Conservation (phyloP, 2,797 vertebrate species). For the Chrosomus eos region DNA sequence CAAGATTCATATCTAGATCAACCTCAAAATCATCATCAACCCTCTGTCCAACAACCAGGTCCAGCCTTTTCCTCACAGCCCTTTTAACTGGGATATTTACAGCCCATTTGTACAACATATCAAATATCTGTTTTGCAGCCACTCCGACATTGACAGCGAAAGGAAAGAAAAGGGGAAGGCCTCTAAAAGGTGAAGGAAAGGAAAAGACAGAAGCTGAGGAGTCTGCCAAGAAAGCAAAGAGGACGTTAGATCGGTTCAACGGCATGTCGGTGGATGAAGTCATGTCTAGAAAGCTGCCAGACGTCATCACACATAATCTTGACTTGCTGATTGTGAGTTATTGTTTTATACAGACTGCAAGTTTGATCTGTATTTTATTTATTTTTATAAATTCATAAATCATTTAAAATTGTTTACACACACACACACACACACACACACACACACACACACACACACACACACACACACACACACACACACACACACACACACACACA, state of each 20-base stretch:
- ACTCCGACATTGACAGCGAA: conserved; percentile 76
- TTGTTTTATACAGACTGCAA: not conserved
- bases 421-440: no score
- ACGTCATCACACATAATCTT: conserved; percentile 91
- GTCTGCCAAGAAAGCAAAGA: conserved; percentile 88
- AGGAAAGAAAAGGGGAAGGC: conserved; percentile 84
- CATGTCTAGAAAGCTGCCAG: conserved; percentile 93
- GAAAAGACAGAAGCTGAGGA: conserved; percentile 84
- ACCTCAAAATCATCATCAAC: conserved; percentile 62
- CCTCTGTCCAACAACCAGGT: conserved; percentile 54
- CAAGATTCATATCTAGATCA: conserved; percentile 65
- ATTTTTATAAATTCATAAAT: not conserved
- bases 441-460: no score
- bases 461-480: no score
- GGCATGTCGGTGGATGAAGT: conserved; percentile 94
- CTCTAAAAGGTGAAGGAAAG: conserved; percentile 71
- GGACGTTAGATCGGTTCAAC: conserved; percentile 93
- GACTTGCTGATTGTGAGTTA: conserved; percentile 97
- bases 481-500: no score
- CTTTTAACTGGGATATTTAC: not conserved
- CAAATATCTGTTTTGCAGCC: conserved; percentile 18
- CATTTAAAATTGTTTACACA: no score
- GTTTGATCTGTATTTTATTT: not conserved
- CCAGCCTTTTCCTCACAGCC: not conserved
- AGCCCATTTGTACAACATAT: not conserved